Base-by-base conservation (phyloP, 1,140 invertebrate species). In the Leptonema lineaticorne region DNA sequence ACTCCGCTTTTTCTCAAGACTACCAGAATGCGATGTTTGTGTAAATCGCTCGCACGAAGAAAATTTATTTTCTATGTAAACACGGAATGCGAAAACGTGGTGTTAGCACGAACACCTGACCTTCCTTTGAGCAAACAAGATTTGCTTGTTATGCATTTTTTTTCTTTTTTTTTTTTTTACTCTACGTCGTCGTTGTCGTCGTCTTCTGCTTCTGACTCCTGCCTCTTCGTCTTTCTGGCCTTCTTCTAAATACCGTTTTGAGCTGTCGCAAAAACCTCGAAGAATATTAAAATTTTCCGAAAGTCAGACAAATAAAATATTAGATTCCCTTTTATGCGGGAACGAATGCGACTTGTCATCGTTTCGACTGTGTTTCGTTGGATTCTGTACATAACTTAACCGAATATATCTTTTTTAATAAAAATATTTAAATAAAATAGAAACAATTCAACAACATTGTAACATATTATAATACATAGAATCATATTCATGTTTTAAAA, bases 51-150 rank as follows among this genome's bases (percentile, higher is more conserved):
- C 65, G 57, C 65, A 58, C 65, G 50, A 59, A 59, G 65, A 46
- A 67, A 67, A 67, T 67, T 67, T 67, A 67, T 67, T 67, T 67
- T 67, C 65, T 30, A 67, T 67, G 65, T 67, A 67, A 67, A 67
- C 65, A 67, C 30, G 56, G 65, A 59, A 64, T 64, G 62, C 62
- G 62, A 64, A 64, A 64, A 64, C 62, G 62, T 64, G 62, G 62
- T 50, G 62, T 24, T 64, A 41, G 62, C 62, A 64, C 62, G 62
- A 64, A 64, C 62, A 64, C 62, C 62, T 64, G 62, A 64, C 62
- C 62, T 64, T 64, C 62, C 62, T 64, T 64, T 64, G 62, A 64
- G 45, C 62, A 64, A 64, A 64, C 62, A 64, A 45, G 62, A 64
- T 64, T 64, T 64, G 45, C 62, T 64, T 37, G 62, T 64, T 64